Evolutionary conservation across 2,113 vertebrate species (phyloP).

Genomic region (Channa argus): DNA sequence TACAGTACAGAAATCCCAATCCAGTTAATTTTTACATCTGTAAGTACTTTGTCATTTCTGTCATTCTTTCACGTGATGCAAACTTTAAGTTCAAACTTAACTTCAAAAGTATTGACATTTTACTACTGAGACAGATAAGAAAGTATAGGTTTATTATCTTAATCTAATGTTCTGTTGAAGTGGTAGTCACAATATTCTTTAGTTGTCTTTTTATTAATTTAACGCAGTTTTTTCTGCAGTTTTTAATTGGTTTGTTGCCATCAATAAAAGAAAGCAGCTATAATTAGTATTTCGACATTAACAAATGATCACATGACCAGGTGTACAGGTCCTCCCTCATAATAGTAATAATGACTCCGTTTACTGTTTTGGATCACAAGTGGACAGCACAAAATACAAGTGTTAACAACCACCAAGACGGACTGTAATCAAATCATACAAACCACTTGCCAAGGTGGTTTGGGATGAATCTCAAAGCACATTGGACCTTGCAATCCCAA

Average conservation of each 20-base stretch:
- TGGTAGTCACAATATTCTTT: neutral
- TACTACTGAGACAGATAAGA: neutral
- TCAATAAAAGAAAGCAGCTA: neutral
- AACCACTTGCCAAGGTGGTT: no score
- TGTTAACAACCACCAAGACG: no score
- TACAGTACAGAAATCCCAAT: neutral
- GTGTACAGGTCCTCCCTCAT: no score
- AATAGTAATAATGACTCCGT: neutral
- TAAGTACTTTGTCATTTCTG: no score
- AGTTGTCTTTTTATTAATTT: neutral
- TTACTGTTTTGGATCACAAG: no score
- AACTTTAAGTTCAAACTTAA: neutral
- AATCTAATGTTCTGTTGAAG: neutral
- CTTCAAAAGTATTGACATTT: neutral
- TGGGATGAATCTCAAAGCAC: no score
- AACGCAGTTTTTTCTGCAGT: neutral
- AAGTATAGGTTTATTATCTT: neutral
- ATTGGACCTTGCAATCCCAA: no score
- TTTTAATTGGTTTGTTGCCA: neutral
- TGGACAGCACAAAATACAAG: no score
- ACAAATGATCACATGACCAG: neutral
- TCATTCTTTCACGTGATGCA: neutral
- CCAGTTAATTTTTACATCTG: neutral
- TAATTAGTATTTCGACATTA: neutral
- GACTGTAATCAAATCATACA: no score